phyloP scores from a whole-genome alignment of 2,888 invertebrate species.

The Eustalomyia histrio region DNA sequence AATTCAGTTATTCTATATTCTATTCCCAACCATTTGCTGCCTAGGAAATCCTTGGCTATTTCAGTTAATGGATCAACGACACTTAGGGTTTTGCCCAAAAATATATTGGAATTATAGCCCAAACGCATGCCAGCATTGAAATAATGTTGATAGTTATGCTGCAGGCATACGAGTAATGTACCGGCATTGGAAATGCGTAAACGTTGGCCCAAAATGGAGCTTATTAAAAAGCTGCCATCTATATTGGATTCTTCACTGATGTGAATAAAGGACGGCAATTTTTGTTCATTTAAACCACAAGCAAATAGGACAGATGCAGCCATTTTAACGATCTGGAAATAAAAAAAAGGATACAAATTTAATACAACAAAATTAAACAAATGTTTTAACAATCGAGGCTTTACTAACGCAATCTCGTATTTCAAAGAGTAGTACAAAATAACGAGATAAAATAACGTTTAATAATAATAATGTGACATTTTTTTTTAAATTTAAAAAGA shows the following conservation, averaged over 20 bases:
- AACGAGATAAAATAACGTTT: no score
- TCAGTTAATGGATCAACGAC: slow-evolving; percentile 82
- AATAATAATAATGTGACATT: no score
- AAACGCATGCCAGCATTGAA: slow-evolving; percentile 87
- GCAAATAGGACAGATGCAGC: slow-evolving; percentile 83
- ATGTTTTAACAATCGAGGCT: no score
- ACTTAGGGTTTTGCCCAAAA: slow-evolving; percentile 80
- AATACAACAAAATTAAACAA: not conserved
- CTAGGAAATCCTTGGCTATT: slow-evolving; percentile 78
- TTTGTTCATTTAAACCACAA: slow-evolving; percentile 83
- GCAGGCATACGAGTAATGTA: slow-evolving; percentile 84
- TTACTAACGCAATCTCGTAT: no score
- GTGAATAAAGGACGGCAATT: slow-evolving; percentile 81
- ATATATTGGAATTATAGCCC: slow-evolving; percentile 84
- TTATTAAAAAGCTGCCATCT: slow-evolving; percentile 87
- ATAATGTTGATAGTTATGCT: slow-evolving; percentile 87
- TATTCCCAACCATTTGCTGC: slow-evolving; percentile 75
- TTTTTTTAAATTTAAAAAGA: no score
- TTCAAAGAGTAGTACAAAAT: no score
- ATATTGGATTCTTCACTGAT: slow-evolving; percentile 86
- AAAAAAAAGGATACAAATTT: not conserved
- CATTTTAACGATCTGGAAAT: slow-evolving; percentile 77
- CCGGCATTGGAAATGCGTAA: slow-evolving; percentile 82
- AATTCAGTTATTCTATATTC: slow-evolving; percentile 76
- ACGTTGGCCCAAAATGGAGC: slow-evolving; percentile 84